A percentile compares a stretch with the other conserved stretches of the same genome.
Evolutionary conservation across 2,888 invertebrate species (phyloP).

Genomic region (Phaonia tiefii): DNA sequence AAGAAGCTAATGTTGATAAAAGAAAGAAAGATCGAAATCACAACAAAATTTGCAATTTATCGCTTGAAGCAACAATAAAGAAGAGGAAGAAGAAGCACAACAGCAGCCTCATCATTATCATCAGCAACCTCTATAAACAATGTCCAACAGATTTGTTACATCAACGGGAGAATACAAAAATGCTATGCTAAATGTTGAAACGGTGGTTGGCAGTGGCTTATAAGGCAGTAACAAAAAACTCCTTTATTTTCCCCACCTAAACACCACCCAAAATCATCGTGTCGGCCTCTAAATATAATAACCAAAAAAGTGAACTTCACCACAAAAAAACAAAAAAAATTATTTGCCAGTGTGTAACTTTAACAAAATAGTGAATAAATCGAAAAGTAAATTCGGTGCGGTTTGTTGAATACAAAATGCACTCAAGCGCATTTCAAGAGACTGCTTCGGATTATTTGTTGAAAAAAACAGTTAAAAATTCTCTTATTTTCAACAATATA

Average conservation of each 20-base stretch:
- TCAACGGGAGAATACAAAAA: too few relatives aligned
- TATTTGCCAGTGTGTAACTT: background rate
- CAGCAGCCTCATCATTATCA: background rate
- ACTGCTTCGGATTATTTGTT: constrained; percentile 67
- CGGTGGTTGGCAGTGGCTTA: constrained; percentile 24
- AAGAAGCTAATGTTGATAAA: constrained; percentile 31
- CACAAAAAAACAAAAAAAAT: background rate
- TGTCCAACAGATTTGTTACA: constrained; percentile 44
- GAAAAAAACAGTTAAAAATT: constrained; percentile 58
- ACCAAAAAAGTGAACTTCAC: constrained; percentile 10
- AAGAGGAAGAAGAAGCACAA: constrained; percentile 20
- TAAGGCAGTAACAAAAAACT: constrained; percentile 31
- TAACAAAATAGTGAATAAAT: background rate
- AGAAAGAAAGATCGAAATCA: constrained; percentile 41
- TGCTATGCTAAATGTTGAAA: constrained; percentile 13
- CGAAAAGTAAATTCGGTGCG: constrained; percentile 35
- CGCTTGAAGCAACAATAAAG: background rate
- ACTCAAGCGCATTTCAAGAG: constrained; percentile 72
- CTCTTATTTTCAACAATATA: constrained; percentile 33
- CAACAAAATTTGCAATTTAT: constrained; percentile 15
- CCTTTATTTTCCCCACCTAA: constrained; percentile 31
- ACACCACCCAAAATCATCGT: constrained; percentile 40
- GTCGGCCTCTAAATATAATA: background rate
- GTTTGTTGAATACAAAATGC: constrained; percentile 75
- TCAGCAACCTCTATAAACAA: constrained; percentile 44